Evolutionary conservation across 2,113 vertebrate species (phyloP), one percentile per base, ranked within the genome.

Genomic region (Progne subis): DNA sequence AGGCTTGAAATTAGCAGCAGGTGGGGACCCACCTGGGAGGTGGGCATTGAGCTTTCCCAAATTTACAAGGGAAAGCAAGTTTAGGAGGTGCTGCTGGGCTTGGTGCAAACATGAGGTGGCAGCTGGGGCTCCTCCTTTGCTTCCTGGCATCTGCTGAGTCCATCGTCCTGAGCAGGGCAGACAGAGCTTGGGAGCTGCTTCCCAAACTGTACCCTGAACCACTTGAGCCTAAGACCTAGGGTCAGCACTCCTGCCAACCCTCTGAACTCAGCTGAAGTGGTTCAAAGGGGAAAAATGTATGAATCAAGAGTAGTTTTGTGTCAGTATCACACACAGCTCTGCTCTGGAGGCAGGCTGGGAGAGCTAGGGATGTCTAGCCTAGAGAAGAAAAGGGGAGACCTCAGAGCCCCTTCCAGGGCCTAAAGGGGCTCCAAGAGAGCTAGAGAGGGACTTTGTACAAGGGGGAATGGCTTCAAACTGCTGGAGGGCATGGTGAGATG

Each of bases 31-130:
- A 26, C 11, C 10, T 29, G 5, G 9, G 52, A 60, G 47, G 18
- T 28, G 56, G 11, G 15, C 0, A 0, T 49, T 23, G 32, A 41
- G 53, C 60, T 81, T 63, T 12, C 5, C 8, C 18, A 5, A 2
- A 49, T 56, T 21, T 28, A 2, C 0, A 1, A 0, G 4, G 57
- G 23, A 24, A 39, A 18, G 21, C 0, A 1, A 29, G 17, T 1
- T 11, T 47, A 20, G 82, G 24, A 65, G n/a, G 14, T 18, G 39
- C 14, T 19, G 26, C 47, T 28, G 53, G 57, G 31, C 24, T 68
- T 2, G 18, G 39, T 39, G 29, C 34, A 9, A 6, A 59, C 90
- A 47, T 3, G 1, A 68, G 68, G 78, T 31, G 69, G 39, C 47
- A 61, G n/a, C 55, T 56, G 41, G 13, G 13, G 49, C 53, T 72